Evolutionary conservation across 92 coral and sea anemone species (phyloP).

Genomic region (Epizoanthus scotinus): DNA sequence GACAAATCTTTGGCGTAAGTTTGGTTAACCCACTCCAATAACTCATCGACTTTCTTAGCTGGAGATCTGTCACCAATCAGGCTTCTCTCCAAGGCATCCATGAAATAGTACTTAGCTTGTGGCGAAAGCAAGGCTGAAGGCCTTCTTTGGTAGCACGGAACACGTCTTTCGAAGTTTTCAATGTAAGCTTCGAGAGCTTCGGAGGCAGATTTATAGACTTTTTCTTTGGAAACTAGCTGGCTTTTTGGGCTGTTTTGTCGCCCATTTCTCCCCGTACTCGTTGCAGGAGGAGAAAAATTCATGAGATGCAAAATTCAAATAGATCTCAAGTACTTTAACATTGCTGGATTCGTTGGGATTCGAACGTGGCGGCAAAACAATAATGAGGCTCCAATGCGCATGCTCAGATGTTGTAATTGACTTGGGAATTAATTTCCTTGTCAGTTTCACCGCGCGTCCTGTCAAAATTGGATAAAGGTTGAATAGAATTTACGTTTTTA

Average conservation of each 20-base stretch:
- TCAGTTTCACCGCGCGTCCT: slow-evolving; percentile 60
- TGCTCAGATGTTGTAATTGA: slow-evolving; percentile 27
- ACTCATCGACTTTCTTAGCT: slow-evolving; percentile 81
- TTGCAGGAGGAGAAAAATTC: slow-evolving; percentile 68
- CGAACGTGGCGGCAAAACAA: slow-evolving; percentile 97
- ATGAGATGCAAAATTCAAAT: slow-evolving; percentile 84
- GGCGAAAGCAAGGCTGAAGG: slow-evolving; percentile 88
- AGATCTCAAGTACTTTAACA: slow-evolving; percentile 35
- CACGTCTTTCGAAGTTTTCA: slow-evolving; percentile 74
- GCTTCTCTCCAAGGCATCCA: slow-evolving; percentile 83
- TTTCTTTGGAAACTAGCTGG: slow-evolving; percentile 47
- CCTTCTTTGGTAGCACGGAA: slow-evolving; percentile 60
- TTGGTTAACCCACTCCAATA: slow-evolving; percentile 88
- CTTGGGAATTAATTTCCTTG: slow-evolving; percentile 24
- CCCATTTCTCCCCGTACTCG: slow-evolving; percentile 51
- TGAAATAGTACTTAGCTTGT: slow-evolving; percentile 82
- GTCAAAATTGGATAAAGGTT: slow-evolving; percentile 49
- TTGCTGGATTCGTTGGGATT: slow-evolving; percentile 70
- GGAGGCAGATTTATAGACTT: slow-evolving; percentile 75
- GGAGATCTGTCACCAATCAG: slow-evolving; percentile 72
- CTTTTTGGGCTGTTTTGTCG: slow-evolving; percentile 38
- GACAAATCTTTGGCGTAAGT: slow-evolving; percentile 82
- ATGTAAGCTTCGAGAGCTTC: slow-evolving; percentile 94
- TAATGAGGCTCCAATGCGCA: slow-evolving; percentile 60
- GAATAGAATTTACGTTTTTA: slow-evolving; percentile 21